Percentiles rank a stretch among this genome's conserved stretches.
Evolutionary conservation across 1,140 invertebrate genomes (phyloP).

Genomic region (Drosophila arawakana): DNA sequence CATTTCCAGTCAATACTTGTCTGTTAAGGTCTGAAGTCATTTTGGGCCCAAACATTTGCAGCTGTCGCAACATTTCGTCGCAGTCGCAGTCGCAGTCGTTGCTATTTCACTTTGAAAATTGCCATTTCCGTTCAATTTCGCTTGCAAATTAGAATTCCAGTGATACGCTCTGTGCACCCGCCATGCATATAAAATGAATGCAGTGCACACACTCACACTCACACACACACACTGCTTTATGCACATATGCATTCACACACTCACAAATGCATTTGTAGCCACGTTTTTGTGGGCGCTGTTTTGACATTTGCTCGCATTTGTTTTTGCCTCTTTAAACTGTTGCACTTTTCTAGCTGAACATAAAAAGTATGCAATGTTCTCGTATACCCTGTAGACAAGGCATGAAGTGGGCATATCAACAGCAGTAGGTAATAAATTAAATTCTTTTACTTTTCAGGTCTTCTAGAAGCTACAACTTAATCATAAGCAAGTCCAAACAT

Average conservation of each 20-base stretch:
- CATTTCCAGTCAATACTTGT: slow-evolving; percentile 3
- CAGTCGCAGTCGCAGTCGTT: slow-evolving; percentile 37
- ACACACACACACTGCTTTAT: neutral
- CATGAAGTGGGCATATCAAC: neutral
- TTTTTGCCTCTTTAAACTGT: slow-evolving; percentile 66
- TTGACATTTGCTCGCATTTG: slow-evolving; percentile 62
- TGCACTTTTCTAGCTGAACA: slow-evolving; percentile 62
- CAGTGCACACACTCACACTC: slow-evolving; percentile 11
- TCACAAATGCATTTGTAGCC: slow-evolving; percentile 5
- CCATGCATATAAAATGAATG: slow-evolving; percentile 71
- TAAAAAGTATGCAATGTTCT: slow-evolving; percentile 20
- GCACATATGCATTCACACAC: slow-evolving; percentile 6
- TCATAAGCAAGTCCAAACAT: neutral
- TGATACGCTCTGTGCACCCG: slow-evolving; percentile 71
- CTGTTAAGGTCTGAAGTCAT: neutral
- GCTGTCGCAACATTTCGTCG: slow-evolving; percentile 65
- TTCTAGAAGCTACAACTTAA: too few species aligned
- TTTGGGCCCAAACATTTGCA: slow-evolving; percentile 38
- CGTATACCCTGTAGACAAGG: neutral
- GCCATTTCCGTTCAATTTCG: slow-evolving; percentile 83
- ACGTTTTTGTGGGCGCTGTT: slow-evolving; percentile 45
- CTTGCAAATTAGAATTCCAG: slow-evolving; percentile 82
- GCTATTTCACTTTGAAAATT: slow-evolving; percentile 83
- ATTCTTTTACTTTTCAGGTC: too few species aligned
- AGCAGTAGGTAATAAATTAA: too few species aligned